Percentiles rank a stretch among this genome's conserved stretches.
Evolutionary conservation across 2,888 invertebrate genomes (phyloP).

Genomic region (Protophormia terraenovae): DNA sequence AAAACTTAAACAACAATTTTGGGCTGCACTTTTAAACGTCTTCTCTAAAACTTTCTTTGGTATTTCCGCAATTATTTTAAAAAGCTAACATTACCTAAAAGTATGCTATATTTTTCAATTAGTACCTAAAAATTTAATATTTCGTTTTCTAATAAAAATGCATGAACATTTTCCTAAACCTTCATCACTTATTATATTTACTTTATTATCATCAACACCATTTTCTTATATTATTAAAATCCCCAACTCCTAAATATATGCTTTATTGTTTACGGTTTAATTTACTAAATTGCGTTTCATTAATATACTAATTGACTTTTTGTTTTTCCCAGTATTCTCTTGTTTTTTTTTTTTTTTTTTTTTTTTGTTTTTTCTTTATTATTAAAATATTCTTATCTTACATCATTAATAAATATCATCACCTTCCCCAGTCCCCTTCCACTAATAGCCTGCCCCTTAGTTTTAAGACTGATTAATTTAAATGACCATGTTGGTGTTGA

Average conservation of each 20-base stretch:
- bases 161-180: too few relatives aligned
- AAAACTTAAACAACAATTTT: too few relatives aligned
- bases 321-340: not conserved
- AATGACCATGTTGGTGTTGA: slow-evolving; percentile 5
- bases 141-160: too few relatives aligned
- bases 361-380: not conserved
- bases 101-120: too few relatives aligned
- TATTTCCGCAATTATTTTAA: too few relatives aligned
- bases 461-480: slow-evolving; percentile 17
- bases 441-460: not conserved
- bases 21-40: too few relatives aligned
- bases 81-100: too few relatives aligned
- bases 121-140: too few relatives aligned
- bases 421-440: not conserved
- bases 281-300: slow-evolving; percentile 28
- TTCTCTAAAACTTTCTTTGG: too few relatives aligned
- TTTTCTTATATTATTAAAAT: not conserved
- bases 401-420: slow-evolving; percentile 12
- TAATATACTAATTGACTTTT: slow-evolving; percentile 28
- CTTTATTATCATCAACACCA: not conserved
- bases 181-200: too few relatives aligned
- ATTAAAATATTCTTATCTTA: not conserved
- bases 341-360: not conserved
- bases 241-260: not conserved
- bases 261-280: slow-evolving; percentile 1